Percentiles rank a stretch among this genome's conserved stretches.
Conservation (phyloP, 2,797 vertebrate species). For the Pteronotus mesoamericanus region DNA sequence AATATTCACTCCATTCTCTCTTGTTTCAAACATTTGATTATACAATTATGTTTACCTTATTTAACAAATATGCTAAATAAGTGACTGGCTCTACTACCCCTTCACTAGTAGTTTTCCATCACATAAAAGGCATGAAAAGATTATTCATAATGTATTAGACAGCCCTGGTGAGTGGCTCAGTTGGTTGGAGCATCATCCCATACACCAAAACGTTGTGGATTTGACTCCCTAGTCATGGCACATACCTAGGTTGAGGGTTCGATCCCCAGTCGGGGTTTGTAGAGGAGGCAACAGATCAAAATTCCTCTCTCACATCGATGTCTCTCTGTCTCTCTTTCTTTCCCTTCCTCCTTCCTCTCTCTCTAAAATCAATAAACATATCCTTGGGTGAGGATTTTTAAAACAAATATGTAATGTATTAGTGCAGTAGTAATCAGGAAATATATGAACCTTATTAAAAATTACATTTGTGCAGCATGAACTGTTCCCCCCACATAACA, state of each 20-base stretch:
- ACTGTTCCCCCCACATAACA: neutral
- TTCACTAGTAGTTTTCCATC: neutral
- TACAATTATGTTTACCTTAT: neutral
- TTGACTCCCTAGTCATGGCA: neutral
- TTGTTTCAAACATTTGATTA: constrained; percentile 34
- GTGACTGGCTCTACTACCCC: neutral
- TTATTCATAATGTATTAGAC: neutral
- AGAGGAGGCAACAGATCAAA: neutral
- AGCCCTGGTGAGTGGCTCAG: neutral
- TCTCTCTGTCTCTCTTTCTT: neutral
- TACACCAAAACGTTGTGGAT: neutral
- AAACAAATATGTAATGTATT: neutral
- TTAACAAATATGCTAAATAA: constrained; percentile 29
- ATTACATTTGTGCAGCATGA: neutral
- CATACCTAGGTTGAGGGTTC: neutral
- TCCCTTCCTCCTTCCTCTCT: no score
- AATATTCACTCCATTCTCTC: neutral
- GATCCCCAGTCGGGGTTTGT: neutral
- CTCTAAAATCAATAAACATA: neutral
- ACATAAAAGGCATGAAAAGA: neutral
- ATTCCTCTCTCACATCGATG: neutral
- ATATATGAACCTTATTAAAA: neutral
- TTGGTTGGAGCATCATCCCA: neutral
- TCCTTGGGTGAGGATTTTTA: neutral
- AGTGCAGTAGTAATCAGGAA: constrained; percentile 45